Percentiles rank a stretch among this genome's conserved stretches.
phyloP scores from a whole-genome alignment of 2,797 vertebrate species.

The Pygocentrus nattereri region DNA sequence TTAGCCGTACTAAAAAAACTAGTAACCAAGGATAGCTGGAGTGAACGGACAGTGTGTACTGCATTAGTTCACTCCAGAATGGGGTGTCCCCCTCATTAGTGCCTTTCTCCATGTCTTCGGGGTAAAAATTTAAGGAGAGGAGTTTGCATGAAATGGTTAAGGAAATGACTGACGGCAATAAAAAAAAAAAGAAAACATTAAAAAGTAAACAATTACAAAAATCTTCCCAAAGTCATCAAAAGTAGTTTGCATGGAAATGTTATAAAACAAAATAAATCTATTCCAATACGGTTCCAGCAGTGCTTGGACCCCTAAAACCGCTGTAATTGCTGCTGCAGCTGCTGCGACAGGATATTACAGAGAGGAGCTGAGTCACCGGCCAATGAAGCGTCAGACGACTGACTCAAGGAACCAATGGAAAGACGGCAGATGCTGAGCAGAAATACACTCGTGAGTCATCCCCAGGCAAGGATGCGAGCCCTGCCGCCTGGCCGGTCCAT shows the following conservation, averaged over 20 bases:
- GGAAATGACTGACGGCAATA: background rate
- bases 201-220: background rate
- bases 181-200: conserved; percentile 6
- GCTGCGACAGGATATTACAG: conserved; percentile 50
- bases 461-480: background rate
- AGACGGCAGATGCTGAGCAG: conserved; percentile 2
- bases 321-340: conserved; percentile 39
- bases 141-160: background rate
- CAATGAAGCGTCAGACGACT: conserved; percentile 27
- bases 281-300: background rate
- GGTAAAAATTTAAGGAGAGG: conserved; percentile 17
- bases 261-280: background rate
- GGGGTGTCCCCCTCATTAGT: conserved; percentile 49
- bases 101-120: conserved; percentile 58
- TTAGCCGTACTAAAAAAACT: conserved; percentile 6
- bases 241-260: background rate
- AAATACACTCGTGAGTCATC: conserved; percentile 42
- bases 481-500: conserved; percentile 10
- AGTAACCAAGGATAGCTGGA: conserved; percentile 19
- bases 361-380: conserved; percentile 46
- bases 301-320: background rate
- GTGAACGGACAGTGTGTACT: no score
- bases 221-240: background rate
- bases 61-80: background rate
- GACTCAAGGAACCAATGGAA: conserved; percentile 28